Evolutionary conservation across 1,140 invertebrate species (phyloP).

Genomic region (Stegodyphus dumicola): DNA sequence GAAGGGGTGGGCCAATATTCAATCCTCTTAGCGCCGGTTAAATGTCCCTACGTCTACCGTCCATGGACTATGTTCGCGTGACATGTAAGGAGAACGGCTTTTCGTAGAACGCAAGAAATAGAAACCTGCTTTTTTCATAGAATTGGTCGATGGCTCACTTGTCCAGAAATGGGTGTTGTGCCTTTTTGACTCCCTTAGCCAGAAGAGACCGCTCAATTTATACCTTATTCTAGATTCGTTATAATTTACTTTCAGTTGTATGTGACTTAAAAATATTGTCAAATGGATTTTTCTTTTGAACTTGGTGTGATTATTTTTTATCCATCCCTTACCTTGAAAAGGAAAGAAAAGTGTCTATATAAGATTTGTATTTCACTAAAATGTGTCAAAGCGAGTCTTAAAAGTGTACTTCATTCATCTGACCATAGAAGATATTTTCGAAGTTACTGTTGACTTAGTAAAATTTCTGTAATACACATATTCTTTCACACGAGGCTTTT

Average conservation of each 20-base stretch:
- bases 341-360: not conserved
- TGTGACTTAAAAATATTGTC: not conserved
- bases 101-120: slow-evolving; percentile 53
- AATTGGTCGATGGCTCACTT: slow-evolving; percentile 42
- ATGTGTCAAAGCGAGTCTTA: no score
- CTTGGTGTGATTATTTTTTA: not conserved
- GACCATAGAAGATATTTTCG: no score
- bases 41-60: slow-evolving; percentile 47
- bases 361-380: not conserved
- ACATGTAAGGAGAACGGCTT: slow-evolving; percentile 18
- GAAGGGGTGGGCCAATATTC: slow-evolving; percentile 46
- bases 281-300: not conserved
- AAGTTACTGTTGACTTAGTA: no score
- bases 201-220: slow-evolving; percentile 26
- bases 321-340: not conserved
- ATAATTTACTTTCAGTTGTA: not conserved
- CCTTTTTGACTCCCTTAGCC: slow-evolving; percentile 1
- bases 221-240: not conserved
- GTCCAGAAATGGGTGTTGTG: slow-evolving; percentile 3
- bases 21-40: slow-evolving; percentile 29
- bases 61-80: slow-evolving; percentile 38
- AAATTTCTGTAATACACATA: no score
- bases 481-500: no score
- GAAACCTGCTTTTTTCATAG: slow-evolving; percentile 38
- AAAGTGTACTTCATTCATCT: no score